These are phyloP conservation scores for Sebastolobus alascanus DNA, from an alignment of 2,797 vertebrate species.

Conservation along the genomic window DNA sequence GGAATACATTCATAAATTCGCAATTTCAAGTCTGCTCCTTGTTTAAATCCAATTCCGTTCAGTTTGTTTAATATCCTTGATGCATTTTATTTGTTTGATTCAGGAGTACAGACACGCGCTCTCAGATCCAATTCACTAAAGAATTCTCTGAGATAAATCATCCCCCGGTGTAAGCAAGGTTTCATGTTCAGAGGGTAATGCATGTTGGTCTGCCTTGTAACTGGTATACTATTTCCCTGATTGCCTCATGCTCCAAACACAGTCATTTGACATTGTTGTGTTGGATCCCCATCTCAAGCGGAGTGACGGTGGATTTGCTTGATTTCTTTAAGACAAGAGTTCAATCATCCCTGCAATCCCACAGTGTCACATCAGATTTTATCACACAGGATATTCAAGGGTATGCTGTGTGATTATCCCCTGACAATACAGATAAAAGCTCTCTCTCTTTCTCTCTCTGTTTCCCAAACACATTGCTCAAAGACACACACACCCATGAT, in stretches of 20 bases:
- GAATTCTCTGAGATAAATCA: conserved; percentile 54
- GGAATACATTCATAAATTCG: conserved; percentile 17
- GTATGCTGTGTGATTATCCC: conserved; percentile 77
- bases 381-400: conserved; percentile 77
- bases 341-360: conserved; percentile 76
- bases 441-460: conserved; percentile 40
- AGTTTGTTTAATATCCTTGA: conserved; percentile 45
- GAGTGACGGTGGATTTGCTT: conserved; percentile 72
- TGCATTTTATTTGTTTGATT: conserved; percentile 56
- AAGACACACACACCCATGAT: conserved; percentile 49
- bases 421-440: conserved; percentile 75
- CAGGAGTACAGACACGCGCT: conserved; percentile 6
- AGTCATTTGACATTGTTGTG: conserved; percentile 70
- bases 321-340: conserved; percentile 80
- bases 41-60: conserved; percentile 45
- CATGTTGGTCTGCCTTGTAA: conserved; percentile 55
- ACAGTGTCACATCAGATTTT: conserved; percentile 75
- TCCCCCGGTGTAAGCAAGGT: conserved; percentile 32
- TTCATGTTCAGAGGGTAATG: conserved; percentile 48
- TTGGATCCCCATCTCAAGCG: conserved; percentile 56
- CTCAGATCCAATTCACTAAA: conserved; percentile 49
- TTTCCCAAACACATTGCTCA: conserved; percentile 67
- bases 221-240: conserved; percentile 55
- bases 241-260: conserved; percentile 62
- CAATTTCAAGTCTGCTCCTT: conserved; percentile 15